These are phyloP conservation scores for Drosophila teissieri DNA, from an alignment of 1,140 invertebrate genomes.

Conservation along the genomic window DNA sequence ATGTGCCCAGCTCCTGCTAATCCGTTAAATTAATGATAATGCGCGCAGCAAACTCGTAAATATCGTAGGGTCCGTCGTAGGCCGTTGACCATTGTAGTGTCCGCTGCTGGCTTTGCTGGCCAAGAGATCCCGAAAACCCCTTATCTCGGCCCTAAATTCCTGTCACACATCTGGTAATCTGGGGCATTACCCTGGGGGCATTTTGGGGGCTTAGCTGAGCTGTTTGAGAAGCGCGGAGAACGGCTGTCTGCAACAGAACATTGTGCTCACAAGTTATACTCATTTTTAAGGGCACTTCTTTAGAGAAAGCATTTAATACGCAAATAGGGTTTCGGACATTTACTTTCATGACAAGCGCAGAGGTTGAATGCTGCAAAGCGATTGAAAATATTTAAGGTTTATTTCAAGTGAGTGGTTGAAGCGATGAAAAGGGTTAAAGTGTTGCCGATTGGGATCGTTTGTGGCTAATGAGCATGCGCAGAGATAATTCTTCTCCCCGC, in stretches of 20 bases:
- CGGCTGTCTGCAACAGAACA: background rate
- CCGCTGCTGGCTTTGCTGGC: background rate
- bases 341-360: too few relatives aligned
- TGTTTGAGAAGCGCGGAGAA: slow-evolving; percentile 4
- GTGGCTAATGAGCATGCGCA: slow-evolving; percentile 24
- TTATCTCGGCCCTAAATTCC: slow-evolving; percentile 26
- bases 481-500: background rate
- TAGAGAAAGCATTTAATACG: too few relatives aligned
- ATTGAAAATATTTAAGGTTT: too few relatives aligned
- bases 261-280: too few relatives aligned
- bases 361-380: too few relatives aligned
- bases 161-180: slow-evolving; percentile 14
- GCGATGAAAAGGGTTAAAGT: background rate
- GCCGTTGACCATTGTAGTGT: slow-evolving; percentile 19
- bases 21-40: slow-evolving; percentile 79
- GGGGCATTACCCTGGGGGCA: too few relatives aligned
- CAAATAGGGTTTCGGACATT: too few relatives aligned
- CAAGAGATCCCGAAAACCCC: background rate
- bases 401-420: background rate
- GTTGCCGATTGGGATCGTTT: background rate
- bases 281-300: too few relatives aligned
- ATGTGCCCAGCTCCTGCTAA: slow-evolving; percentile 52
- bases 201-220: slow-evolving; percentile 6
- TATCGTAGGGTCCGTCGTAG: slow-evolving; percentile 26
- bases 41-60: slow-evolving; percentile 69